Evolutionary conservation across 2,113 vertebrate genomes (phyloP).

Genomic region (Psittacara wagleri): DNA sequence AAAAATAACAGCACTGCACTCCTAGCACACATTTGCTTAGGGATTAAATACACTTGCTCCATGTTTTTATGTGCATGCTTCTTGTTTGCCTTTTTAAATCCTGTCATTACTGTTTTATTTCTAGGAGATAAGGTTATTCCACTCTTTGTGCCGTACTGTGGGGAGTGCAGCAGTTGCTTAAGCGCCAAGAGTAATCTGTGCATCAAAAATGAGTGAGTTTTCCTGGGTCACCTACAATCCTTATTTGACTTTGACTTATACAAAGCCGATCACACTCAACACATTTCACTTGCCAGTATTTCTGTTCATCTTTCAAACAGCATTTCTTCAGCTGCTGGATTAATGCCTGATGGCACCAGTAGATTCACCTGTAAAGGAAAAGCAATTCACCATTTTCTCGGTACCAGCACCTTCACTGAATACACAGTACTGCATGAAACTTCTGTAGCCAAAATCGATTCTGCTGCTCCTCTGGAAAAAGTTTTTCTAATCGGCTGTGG

Average conservation of each 20-base stretch:
- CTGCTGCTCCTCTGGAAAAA: slow-evolving; percentile 66
- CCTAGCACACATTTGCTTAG: neutral
- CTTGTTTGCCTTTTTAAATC: neutral
- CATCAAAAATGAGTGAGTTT: slow-evolving; percentile 47
- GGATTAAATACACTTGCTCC: neutral
- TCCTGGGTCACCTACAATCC: neutral
- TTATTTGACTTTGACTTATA: neutral
- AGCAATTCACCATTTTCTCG: slow-evolving; percentile 52
- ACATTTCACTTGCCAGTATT: neutral
- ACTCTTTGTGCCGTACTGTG: slow-evolving; percentile 69
- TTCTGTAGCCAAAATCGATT: slow-evolving; percentile 53
- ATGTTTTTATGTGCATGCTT: neutral
- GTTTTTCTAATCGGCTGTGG: slow-evolving; percentile 72
- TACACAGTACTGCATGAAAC: slow-evolving; percentile 68
- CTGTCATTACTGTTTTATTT: neutral
- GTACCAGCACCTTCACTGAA: slow-evolving; percentile 73
- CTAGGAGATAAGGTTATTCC: slow-evolving; percentile 75
- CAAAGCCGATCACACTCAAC: neutral
- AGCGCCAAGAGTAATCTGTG: slow-evolving; percentile 60
- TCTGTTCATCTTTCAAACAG: slow-evolving; percentile 32
- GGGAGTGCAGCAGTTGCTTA: slow-evolving; percentile 63
- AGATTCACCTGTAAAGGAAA: slow-evolving; percentile 76
- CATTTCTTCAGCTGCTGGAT: neutral
- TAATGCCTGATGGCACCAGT: slow-evolving; percentile 72
- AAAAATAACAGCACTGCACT: neutral